Conservation (phyloP, 2,797 vertebrate species). For the Tamandua tetradactyla region DNA sequence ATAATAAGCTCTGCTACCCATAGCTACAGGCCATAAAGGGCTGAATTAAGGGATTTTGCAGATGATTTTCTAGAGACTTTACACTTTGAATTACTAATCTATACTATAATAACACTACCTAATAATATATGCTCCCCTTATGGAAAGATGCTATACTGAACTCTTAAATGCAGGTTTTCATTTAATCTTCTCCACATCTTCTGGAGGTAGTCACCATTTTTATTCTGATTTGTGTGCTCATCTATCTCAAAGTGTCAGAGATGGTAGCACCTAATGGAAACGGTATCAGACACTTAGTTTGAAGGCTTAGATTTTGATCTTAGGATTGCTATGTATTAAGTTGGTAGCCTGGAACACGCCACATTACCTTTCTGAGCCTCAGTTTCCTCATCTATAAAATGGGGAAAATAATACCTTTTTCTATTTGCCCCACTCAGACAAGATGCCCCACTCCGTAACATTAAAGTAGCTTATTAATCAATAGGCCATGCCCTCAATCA, state of each 20-base stretch:
- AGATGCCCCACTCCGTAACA: not conserved
- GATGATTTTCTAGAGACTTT: not conserved
- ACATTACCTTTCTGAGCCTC: not conserved
- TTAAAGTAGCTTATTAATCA: not conserved
- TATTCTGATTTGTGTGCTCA: not conserved
- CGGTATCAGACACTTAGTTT: accelerated
- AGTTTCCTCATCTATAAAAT: not conserved
- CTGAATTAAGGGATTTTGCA: not conserved
- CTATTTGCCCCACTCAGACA: not conserved
- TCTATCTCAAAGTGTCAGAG: not conserved
- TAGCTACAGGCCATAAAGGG: not conserved
- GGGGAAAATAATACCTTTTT: not conserved
- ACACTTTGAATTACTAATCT: not conserved
- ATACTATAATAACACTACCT: not conserved
- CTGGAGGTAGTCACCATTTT: not conserved
- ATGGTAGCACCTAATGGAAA: not conserved
- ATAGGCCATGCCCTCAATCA: no score
- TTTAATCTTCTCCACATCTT: not conserved
- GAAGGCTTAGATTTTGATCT: not conserved
- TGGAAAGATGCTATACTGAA: no score
- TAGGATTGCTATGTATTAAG: not conserved
- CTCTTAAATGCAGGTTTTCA: not conserved
- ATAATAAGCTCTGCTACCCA: not conserved
- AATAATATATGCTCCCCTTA: not conserved
- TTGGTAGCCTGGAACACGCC: not conserved